Evolutionary conservation across 2,888 invertebrate species (phyloP).

Genomic region (Ochropacha duplaris): DNA sequence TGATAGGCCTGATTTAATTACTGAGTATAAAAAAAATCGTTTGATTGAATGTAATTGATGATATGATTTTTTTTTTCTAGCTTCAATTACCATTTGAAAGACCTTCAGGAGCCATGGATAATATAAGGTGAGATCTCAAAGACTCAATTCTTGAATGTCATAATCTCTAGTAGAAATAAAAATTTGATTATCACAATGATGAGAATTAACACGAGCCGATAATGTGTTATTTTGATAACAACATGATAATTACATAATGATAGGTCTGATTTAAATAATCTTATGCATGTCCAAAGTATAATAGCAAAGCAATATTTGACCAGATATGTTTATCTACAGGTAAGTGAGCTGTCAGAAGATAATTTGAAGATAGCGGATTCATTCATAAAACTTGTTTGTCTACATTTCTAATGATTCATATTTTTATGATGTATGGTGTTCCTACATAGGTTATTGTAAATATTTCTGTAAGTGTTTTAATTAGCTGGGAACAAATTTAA

Average conservation of each 20-base stretch:
- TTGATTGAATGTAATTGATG: neutral
- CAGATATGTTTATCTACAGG: slow-evolving; percentile 13
- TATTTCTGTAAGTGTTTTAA: too few relatives aligned
- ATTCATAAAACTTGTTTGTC: neutral
- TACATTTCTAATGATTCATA: too few relatives aligned
- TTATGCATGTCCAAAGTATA: neutral
- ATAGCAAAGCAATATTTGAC: slow-evolving; percentile 10
- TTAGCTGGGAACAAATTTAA: too few relatives aligned
- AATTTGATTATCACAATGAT: slow-evolving; percentile 42
- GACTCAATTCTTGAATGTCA: too few relatives aligned
- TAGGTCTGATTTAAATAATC: slow-evolving; percentile 63
- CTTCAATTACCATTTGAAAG: neutral
- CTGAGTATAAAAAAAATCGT: neutral
- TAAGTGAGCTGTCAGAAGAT: neutral
- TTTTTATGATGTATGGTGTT: too few relatives aligned
- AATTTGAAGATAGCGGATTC: neutral
- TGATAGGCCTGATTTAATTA: slow-evolving; percentile 63
- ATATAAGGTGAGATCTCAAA: neutral
- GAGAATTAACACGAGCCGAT: slow-evolving; percentile 70
- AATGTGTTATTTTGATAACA: slow-evolving; percentile 67
- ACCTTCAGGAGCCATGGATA: neutral
- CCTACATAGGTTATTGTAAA: too few relatives aligned
- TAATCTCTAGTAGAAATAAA: too few relatives aligned
- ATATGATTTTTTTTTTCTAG: neutral
- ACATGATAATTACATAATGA: slow-evolving; percentile 68